Evolutionary conservation across 2,888 invertebrate species (phyloP).

Genomic region (Lampropteryx suffumata): DNA sequence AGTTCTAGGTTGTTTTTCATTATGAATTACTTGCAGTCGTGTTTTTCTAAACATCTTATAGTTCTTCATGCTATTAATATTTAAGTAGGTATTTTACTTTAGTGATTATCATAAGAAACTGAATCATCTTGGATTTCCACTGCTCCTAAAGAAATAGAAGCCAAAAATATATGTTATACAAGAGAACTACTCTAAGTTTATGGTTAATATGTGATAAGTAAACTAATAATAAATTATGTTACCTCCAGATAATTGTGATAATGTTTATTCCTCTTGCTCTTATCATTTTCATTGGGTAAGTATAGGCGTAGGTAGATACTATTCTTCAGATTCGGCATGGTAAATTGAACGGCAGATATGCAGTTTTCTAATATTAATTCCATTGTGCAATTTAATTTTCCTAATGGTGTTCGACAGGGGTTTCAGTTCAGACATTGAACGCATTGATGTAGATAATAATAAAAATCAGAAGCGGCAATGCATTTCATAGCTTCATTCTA

Average conservation of each 20-base stretch:
- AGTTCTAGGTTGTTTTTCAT: not conserved
- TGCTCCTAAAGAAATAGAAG: constrained; percentile 15
- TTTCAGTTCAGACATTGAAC: constrained; percentile 1
- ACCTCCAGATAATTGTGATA: constrained; percentile 8
- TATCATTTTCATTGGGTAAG: not conserved
- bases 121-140: not conserved
- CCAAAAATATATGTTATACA: constrained; percentile 6
- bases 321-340: not conserved
- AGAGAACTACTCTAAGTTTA: not conserved
- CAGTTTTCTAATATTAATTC: constrained; percentile 3
- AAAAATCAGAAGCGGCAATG: constrained; percentile 17
- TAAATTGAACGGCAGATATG: not conserved
- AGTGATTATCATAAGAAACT: not conserved
- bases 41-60: not conserved
- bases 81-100: not conserved
- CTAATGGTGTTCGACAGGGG: not conserved
- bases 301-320: too few species aligned
- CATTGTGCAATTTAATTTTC: not conserved
- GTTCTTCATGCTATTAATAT: constrained; percentile 10
- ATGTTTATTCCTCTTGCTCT: constrained; percentile 4
- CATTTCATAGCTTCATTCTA: constrained; percentile 10
- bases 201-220: too few species aligned
- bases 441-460: constrained; percentile 8
- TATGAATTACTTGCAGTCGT: not conserved
- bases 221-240: constrained; percentile 7